A percentile compares a stretch with the other conserved stretches of the same genome.
Conservation (phyloP, 2,797 vertebrate species). For the Falco berigora region DNA sequence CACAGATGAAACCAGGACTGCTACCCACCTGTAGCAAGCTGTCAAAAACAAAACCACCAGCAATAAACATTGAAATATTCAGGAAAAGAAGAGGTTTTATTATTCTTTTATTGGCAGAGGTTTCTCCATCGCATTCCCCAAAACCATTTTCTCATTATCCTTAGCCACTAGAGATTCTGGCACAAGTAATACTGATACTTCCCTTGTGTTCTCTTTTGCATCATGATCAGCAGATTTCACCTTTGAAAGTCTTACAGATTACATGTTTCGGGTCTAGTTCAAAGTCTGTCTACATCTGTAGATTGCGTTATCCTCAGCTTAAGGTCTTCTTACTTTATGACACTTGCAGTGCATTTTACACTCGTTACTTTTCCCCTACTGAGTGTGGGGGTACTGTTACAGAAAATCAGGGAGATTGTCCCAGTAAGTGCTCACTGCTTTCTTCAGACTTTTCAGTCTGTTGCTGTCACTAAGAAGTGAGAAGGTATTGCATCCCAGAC, state of each 20-base stretch:
- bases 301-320: background rate
- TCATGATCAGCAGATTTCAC: background rate
- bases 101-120: background rate
- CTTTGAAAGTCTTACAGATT: background rate
- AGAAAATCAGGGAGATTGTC: background rate
- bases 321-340: background rate
- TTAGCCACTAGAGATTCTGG: background rate
- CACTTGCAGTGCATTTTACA: background rate
- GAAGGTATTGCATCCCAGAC: background rate
- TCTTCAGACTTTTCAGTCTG: background rate
- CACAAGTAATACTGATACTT: background rate
- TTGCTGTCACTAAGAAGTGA: background rate
- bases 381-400: background rate
- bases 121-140: background rate
- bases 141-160: background rate
- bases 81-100: background rate
- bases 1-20: background rate
- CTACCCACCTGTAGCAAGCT: background rate
- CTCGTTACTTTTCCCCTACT: background rate
- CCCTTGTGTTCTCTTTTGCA: background rate
- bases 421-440: background rate
- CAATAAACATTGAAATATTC: background rate
- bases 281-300: background rate
- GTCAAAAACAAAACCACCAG: background rate
- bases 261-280: background rate